Conservation (phyloP, 2,113 vertebrate species). For the Strix aluco region DNA sequence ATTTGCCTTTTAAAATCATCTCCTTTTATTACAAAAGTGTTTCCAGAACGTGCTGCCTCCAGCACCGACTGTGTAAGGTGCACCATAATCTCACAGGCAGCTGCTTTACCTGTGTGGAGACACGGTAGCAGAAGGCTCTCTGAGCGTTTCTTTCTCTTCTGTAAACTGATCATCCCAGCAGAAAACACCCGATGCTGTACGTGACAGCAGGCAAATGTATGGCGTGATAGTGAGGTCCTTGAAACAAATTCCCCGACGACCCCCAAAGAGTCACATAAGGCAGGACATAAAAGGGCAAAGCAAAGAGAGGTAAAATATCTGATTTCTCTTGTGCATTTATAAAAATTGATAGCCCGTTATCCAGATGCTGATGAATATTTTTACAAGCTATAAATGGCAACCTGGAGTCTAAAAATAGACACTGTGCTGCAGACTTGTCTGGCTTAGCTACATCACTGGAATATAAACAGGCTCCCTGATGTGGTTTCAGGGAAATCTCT, state of each 20-base stretch:
- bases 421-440: slow-evolving; percentile 85
- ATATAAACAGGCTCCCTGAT: slow-evolving; percentile 84
- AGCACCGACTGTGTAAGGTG: neutral
- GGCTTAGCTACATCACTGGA: slow-evolving; percentile 85
- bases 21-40: neutral
- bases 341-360: slow-evolving; percentile 78
- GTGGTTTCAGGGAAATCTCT: slow-evolving; percentile 40
- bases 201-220: slow-evolving; percentile 28
- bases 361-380: slow-evolving; percentile 85
- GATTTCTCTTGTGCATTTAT: slow-evolving; percentile 66
- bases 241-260: slow-evolving; percentile 55
- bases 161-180: neutral
- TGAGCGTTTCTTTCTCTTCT: neutral
- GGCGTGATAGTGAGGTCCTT: slow-evolving; percentile 51
- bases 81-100: neutral
- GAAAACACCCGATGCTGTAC: slow-evolving; percentile 22
- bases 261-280: neutral
- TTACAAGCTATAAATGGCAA: slow-evolving; percentile 93
- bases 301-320: slow-evolving; percentile 29
- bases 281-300: slow-evolving; percentile 41
- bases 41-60: neutral
- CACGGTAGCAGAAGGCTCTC: neutral
- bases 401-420: slow-evolving; percentile 80
- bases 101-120: neutral
- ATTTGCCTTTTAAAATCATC: neutral